Evolutionary conservation across 1,140 invertebrate genomes (phyloP), one percentile per base, ranked within the genome.

Genomic region (Metaphire vulgaris): DNA sequence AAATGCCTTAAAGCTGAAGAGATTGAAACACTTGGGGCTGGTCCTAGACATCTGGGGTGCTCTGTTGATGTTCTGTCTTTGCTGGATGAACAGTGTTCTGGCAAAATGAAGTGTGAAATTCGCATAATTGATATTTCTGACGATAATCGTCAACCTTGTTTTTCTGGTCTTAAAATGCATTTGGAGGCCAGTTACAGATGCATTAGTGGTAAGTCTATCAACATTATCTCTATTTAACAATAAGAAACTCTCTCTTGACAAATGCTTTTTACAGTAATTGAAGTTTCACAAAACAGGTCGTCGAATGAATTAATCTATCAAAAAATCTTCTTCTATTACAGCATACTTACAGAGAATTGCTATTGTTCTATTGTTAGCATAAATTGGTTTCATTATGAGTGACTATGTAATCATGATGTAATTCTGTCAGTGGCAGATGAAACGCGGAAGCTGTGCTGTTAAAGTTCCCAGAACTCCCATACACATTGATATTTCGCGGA

Each of bases 1-100:
- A 69, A 32, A 74, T 74, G 73, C 29, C 21, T 74, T 1, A 21
- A n/a, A 66, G 41, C 31, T 69, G 73, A 74, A 33, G 71, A 72
- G 30, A 29, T 33, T 56, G 30, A 30, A 33, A 1, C 31, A 1
- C 41, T 56, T 2, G 26, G 28, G 16, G 71, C 30, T 33, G 31
- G 21, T 71, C 26, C 1, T 16, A 21, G 34, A n/a, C 41, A 33
- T 72, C 31, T 72, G n/a, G 71, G 71, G 1, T 72, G 71, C 33
- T 72, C 6, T 2, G 33, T 21, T 12, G 71, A 72, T 34, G 34
- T 72, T 15, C 26, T 33, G 33, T 14, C 1, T n/a, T 15, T 72
- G 21, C 21, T 72, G 26, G 33, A 33, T 1, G 31, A 21, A 16
- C 16, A n/a, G 29, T 72, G 71, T 33, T 56, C 34, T 72, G 71